Base-by-base conservation (phyloP, 2,888 invertebrate genomes). In the Drosophila villosipedis region DNA sequence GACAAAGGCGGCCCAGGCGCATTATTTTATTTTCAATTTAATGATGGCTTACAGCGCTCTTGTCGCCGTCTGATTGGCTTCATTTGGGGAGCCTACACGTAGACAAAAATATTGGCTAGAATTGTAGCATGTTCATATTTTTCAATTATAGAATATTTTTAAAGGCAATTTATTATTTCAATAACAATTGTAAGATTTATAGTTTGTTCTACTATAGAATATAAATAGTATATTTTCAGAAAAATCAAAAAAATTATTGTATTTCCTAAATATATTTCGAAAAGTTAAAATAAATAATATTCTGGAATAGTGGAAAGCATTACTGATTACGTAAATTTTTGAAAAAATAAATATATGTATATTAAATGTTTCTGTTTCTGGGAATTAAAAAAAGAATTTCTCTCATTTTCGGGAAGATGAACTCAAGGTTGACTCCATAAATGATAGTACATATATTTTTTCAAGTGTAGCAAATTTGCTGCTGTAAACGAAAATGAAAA, bases 1-100 rank as follows among this genome's bases (percentile, higher is more conserved):
- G 89, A 86, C 84, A 74, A 71, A 73, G 69, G 52, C 69, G 57
- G 52, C n/a, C 68, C 58, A 30, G 41, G 80, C 69, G 91, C 86
- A 88, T 88, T 88, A 88, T 88, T 88, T 88, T 88, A 88, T 88
- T 88, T 91, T 73, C 90, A 89, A 88, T 88, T 88, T 88, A 88
- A 88, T 88, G 87, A 88, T 91, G 90, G 82, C 77, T 43, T 73
- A 81, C 60, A 76, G 61, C 47, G 50, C 35, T 62, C 73, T 67
- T 69, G 78, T 81, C 60, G 64, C 83, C 77, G 71, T 72, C 87
- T 86, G 85, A 90, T 86, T 90, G 85, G 84, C 79, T 68, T 71
- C 71, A 77, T 68, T 73, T 68, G 83, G 75, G 70, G 2, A 68
- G 62, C 67, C 7, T 12, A 57, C 57, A 57, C 57, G 16, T 0